phyloP scores from a whole-genome alignment of 2,113 vertebrate species.

The Tachuris rubrigastra region DNA sequence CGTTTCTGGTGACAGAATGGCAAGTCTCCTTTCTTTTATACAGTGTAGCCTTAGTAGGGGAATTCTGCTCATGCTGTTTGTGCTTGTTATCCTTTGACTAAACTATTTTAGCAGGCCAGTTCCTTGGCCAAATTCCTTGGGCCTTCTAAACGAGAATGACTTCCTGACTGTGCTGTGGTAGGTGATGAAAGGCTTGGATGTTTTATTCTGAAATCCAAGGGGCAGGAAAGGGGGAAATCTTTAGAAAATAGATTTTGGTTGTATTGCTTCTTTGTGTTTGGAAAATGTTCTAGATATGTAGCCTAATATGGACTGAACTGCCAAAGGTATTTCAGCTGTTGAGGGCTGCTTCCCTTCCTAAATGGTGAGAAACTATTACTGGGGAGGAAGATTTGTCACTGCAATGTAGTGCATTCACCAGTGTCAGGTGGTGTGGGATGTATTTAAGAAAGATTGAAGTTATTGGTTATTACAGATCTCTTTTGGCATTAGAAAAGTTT shows the following conservation, averaged over 20 bases:
- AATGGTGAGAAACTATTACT: neutral
- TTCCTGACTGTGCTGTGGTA: neutral
- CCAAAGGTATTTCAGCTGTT: neutral
- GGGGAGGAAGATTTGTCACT: neutral
- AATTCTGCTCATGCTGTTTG: neutral
- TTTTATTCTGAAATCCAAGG: neutral
- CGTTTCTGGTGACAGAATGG: neutral
- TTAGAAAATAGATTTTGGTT: neutral
- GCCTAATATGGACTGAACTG: neutral
- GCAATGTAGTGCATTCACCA: neutral
- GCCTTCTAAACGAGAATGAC: neutral
- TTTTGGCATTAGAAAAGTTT: neutral
- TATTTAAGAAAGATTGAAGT: neutral
- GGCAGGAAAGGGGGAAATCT: rapidly evolving
- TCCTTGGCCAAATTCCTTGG: neutral
- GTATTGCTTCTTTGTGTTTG: neutral
- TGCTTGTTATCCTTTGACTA: neutral
- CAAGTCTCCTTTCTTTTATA: neutral
- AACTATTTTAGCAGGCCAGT: neutral
- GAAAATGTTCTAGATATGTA: neutral
- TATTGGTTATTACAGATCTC: neutral
- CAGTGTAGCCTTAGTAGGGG: neutral
- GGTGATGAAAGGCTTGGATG: neutral
- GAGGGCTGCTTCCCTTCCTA: neutral
- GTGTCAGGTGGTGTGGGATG: neutral